These are phyloP conservation scores for Serripes groenlandicus DNA, from an alignment of 2,888 invertebrate species.

Conservation along the genomic window DNA sequence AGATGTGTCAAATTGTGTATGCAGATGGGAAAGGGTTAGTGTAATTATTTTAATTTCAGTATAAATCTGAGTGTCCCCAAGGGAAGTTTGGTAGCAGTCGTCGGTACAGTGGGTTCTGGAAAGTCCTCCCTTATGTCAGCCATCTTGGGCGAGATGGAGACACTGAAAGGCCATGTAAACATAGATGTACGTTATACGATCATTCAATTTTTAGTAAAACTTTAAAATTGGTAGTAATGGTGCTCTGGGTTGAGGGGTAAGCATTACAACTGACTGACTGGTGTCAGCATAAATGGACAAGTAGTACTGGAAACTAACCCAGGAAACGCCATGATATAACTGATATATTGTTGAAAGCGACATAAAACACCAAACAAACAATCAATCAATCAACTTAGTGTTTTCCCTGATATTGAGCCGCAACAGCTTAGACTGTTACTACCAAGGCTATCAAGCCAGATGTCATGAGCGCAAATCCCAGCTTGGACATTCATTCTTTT, in stretches of 20 bases:
- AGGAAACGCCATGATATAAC: background rate
- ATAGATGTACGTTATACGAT: slow-evolving; percentile 80
- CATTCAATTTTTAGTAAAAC: no score
- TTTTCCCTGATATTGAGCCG: no score
- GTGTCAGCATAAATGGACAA: no score
- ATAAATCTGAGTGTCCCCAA: slow-evolving; percentile 73
- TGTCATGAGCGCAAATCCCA: no score
- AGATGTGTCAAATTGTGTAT: background rate
- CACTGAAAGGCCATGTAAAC: slow-evolving; percentile 78
- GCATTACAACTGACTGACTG: no score
- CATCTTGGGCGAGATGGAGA: slow-evolving; percentile 83
- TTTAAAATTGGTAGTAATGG: no score
- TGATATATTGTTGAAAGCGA: background rate
- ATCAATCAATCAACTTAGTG: background rate
- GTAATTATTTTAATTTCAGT: slow-evolving; percentile 74
- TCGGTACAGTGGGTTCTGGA: background rate
- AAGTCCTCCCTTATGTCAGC: background rate
- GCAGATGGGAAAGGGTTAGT: background rate
- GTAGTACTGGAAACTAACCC: no score
- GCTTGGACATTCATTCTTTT: no score
- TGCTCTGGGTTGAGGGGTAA: no score
- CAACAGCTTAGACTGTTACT: no score
- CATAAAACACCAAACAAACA: background rate
- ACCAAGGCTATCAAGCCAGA: no score
- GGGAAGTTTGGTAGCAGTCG: slow-evolving; percentile 78